These are phyloP conservation scores for Drosophila parvula DNA, from an alignment of 1,140 invertebrate genomes.

Conservation along the genomic window DNA sequence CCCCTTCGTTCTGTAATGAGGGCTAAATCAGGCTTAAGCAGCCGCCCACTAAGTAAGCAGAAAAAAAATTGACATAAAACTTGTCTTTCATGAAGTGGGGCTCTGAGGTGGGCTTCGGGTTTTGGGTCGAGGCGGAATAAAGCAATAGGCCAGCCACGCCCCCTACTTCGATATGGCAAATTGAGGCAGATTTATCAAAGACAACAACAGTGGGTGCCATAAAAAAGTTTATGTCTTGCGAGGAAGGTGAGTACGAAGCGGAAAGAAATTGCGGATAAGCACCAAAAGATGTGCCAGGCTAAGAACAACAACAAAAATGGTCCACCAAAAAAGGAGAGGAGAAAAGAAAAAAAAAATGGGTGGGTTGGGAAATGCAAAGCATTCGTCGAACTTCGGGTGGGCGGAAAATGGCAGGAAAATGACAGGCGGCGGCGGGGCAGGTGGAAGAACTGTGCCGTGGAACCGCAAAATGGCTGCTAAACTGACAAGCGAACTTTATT, in stretches of 20 bases:
- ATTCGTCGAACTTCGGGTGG: slow-evolving; percentile 48
- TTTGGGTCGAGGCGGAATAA: slow-evolving; percentile 49
- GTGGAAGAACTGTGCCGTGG: slow-evolving; percentile 48
- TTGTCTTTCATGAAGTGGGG: slow-evolving; percentile 74
- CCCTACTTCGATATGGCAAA: slow-evolving; percentile 72
- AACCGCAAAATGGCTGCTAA: slow-evolving; percentile 84
- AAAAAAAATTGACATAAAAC: slow-evolving; percentile 78
- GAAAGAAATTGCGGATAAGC: slow-evolving; percentile 78
- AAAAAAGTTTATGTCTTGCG: slow-evolving; percentile 80
- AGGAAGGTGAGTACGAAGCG: slow-evolving; percentile 67
- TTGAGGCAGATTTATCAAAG: slow-evolving; percentile 84
- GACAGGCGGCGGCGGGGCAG: slow-evolving; percentile 13
- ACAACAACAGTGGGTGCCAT: slow-evolving; percentile 78
- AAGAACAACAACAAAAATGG: slow-evolving; percentile 8
- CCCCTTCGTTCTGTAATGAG: slow-evolving; percentile 64
- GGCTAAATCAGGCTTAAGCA: slow-evolving; percentile 83
- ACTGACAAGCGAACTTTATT: slow-evolving; percentile 84
- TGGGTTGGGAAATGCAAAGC: slow-evolving; percentile 57
- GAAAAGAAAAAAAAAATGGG: background rate
- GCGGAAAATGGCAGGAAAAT: slow-evolving; percentile 32
- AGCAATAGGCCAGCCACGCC: slow-evolving; percentile 61
- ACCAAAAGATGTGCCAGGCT: slow-evolving; percentile 59
- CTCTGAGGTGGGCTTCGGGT: slow-evolving; percentile 12
- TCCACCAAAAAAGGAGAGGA: background rate
- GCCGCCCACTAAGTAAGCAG: slow-evolving; percentile 63